A percentile compares a stretch with the other conserved stretches of the same genome.
Evolutionary conservation across 2,113 vertebrate species (phyloP).

Genomic region (Pogona vitticeps): DNA sequence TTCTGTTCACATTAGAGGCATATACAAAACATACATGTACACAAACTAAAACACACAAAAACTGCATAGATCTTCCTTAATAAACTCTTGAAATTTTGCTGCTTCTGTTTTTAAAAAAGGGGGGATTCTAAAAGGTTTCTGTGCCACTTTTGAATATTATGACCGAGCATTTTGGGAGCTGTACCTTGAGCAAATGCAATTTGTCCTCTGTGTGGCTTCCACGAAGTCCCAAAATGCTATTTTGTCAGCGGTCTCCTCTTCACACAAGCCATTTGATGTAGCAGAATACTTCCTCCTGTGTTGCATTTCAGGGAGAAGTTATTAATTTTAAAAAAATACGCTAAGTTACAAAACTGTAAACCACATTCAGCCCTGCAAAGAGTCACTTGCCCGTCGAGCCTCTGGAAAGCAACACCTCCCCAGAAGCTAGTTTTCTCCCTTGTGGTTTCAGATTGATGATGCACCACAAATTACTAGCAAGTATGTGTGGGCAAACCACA

Average conservation of each 20-base stretch:
- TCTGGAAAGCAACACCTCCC: too few species aligned
- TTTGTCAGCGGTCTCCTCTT: constrained; percentile 86
- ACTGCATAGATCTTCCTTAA: not conserved
- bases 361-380: too few species aligned
- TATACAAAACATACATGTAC: not conserved
- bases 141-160: too few species aligned
- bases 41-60: not conserved
- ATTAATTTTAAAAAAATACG: constrained; percentile 40
- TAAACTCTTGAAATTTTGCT: not conserved
- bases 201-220: constrained; percentile 89
- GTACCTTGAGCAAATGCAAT: constrained; percentile 94
- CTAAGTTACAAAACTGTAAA: constrained; percentile 26
- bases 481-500: not conserved
- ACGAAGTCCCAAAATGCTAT: constrained; percentile 93
- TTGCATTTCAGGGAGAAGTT: constrained; percentile 58
- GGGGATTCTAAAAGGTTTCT: constrained; percentile 5
- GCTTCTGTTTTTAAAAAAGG: not conserved
- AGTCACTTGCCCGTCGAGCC: too few species aligned
- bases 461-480: not conserved
- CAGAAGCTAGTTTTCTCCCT: too few species aligned
- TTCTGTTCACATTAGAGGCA: not conserved
- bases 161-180: not conserved
- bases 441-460: not conserved
- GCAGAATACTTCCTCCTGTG: constrained; percentile 92
- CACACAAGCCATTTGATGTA: constrained; percentile 86